Evolutionary conservation across 2,888 invertebrate species (phyloP), one percentile per base, ranked within the genome.

Genomic region (Tiphia femorata): DNA sequence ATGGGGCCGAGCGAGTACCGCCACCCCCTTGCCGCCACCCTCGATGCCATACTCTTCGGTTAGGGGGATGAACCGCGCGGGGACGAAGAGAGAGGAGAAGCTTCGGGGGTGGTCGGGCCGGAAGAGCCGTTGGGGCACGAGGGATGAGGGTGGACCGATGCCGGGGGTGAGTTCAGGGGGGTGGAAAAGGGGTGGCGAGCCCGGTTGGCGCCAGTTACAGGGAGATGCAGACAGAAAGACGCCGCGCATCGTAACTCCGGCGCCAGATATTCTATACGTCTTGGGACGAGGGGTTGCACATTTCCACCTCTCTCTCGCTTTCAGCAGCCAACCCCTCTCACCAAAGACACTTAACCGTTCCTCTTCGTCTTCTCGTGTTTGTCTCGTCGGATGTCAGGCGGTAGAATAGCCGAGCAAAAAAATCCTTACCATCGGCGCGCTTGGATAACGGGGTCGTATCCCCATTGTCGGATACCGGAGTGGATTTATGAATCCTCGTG

Each of bases 161-260:
- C n/a, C n/a, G 12, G 33, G 12, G 12, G 33, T 8, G 6, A n/a
- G 25, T 6, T 6, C 5, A 25, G 25, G 8, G 8, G 25, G 25
- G 8, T 8, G 25, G 25, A 8, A 5, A 25, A 5, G 25, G 25
- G 25, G 25, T 25, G 25, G 25, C 25, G 25, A 75, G 75, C 52
- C 75, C 60, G 65, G 67, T 67, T 75, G 77, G 77, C 77, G 77
- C 77, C 77, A 51, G 67, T 69, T 73, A 66, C 71, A 67, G 53
- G 56, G 65, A 67, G 70, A 67, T 64, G 60, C 66, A 77, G 78
- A 78, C 78, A 44, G 59, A 58, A 60, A 66, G 77, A 71, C 78
- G 75, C 72, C 75, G 48, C 25, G 55, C 56, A 63, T 67, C 67
- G 71, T 71, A 67, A 70, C 61, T 48, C 58, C 58, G 76, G 77